These are phyloP conservation scores for Agapetus fuscipes DNA, from an alignment of 2,888 invertebrate genomes.

Conservation along the genomic window DNA sequence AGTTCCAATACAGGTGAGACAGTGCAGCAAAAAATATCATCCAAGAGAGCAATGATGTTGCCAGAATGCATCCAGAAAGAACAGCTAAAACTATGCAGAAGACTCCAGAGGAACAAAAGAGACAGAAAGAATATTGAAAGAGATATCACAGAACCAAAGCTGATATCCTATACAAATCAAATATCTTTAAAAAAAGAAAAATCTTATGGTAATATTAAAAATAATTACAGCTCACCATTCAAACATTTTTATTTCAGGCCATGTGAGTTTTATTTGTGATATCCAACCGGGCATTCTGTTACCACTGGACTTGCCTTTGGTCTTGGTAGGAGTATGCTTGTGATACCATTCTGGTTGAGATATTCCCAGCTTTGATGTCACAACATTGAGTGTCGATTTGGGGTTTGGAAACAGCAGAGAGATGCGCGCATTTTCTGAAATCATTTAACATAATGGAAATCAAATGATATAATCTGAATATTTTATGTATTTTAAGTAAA, in stretches of 20 bases:
- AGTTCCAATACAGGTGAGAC: too few species aligned
- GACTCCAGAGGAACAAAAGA: too few species aligned
- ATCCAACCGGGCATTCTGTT: conserved; percentile 33
- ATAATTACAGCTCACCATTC: too few species aligned
- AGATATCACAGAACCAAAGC: too few species aligned
- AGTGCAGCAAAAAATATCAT: too few species aligned
- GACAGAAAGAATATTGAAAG: too few species aligned
- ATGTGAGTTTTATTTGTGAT: conserved; percentile 43
- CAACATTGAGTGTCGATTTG: conserved; percentile 39
- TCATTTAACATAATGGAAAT: neutral
- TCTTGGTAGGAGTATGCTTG: conserved; percentile 30
- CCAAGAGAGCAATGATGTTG: too few species aligned
- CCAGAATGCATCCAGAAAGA: neutral
- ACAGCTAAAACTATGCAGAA: neutral
- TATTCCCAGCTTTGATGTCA: conserved; percentile 33
- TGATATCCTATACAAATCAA: too few species aligned
- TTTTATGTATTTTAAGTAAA: too few species aligned
- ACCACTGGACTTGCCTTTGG: conserved; percentile 26
- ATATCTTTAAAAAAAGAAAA: too few species aligned
- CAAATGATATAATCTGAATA: neutral
- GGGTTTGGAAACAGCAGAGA: conserved; percentile 39
- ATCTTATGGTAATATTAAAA: too few species aligned
- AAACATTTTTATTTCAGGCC: conserved; percentile 50
- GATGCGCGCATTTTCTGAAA: conserved; percentile 29
- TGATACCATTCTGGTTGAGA: conserved; percentile 36